A percentile compares a stretch with the other conserved stretches of the same genome.
Evolutionary conservation across 2,113 vertebrate species (phyloP).

Genomic region (Corydoras maculifer): DNA sequence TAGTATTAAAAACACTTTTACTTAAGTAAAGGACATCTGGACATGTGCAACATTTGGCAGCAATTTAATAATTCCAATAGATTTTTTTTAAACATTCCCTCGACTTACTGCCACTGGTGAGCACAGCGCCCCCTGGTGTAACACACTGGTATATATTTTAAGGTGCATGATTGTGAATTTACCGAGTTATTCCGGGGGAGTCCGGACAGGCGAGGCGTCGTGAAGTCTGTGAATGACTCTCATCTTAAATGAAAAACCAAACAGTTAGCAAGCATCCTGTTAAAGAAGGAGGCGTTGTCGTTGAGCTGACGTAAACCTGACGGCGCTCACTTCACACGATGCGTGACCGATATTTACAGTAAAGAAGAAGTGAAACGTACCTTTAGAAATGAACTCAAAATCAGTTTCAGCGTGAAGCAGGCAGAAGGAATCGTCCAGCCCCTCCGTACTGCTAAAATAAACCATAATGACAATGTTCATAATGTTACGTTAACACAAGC

Average conservation of each 20-base stretch:
- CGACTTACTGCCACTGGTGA: too few relatives aligned
- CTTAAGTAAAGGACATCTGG: too few relatives aligned
- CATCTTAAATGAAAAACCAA: conserved; percentile 4
- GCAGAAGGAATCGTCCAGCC: conserved; percentile 32
- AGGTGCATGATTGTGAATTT: neutral
- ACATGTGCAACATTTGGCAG: too few relatives aligned
- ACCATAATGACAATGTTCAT: neutral
- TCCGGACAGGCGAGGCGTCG: neutral
- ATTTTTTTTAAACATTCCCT: too few relatives aligned
- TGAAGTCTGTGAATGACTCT: neutral
- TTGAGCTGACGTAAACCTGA: too few relatives aligned
- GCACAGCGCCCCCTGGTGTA: too few relatives aligned
- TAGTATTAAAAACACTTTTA: too few relatives aligned
- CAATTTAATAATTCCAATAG: too few relatives aligned
- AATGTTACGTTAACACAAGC: neutral
- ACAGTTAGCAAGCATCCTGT: neutral
- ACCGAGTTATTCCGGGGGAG: neutral
- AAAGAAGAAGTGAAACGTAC: conserved; percentile 37
- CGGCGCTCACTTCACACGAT: neutral
- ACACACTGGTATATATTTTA: too few relatives aligned
- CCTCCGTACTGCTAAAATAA: conserved; percentile 46
- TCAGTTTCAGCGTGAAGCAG: conserved; percentile 44
- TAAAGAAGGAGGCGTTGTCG: too few relatives aligned
- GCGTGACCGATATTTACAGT: neutral
- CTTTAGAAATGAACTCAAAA: conserved; percentile 52